Evolutionary conservation across 1,140 invertebrate genomes (phyloP), one percentile per base, ranked within the genome.

Genomic region (Notospermus geniculatus): DNA sequence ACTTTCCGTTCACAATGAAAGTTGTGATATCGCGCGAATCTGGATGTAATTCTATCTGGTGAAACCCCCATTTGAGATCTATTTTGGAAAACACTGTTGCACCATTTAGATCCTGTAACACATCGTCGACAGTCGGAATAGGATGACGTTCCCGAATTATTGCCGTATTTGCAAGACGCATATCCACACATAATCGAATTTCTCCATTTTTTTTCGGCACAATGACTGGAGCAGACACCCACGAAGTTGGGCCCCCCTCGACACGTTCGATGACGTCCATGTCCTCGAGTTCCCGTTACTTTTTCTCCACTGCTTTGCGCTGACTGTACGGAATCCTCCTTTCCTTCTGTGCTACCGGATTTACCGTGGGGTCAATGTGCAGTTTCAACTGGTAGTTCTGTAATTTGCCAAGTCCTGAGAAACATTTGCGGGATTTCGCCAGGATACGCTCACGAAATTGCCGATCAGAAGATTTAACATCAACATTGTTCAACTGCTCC

Each of bases 21-120:
- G 17, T 27, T 15, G 7, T 54, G 7, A 41, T 30, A 7, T 54
- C 1, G 19, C 69, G 46, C 2, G 59, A 70, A 17, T 64, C 39
- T 59, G 69, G 57, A 22, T 67, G 59, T n/a, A 76, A 41, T 52
- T 70, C 66, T 2, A 75, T 30, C 39, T 76, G 74, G 57, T 75
- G 69, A 54, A 69, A 73, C 15, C 63, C 60, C 9, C 58, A 25
- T 23, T 43, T 60, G 2, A 74, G 54, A 43, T 72, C 73, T 13
- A 74, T 9, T n/a, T 67, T 74, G 4, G 60, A 63, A 53, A 75
- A 72, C 25, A 66, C 41, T 17, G 29, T 65, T 5, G 66, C 53
- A 41, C 60, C 69, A 57, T 71, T 64, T 41, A 70, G 36, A 9
- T 67, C 68, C 25, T 52, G 13, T 1, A 71, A 43, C 0, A 75